Percentiles rank a stretch among this genome's conserved stretches.
phyloP scores from a whole-genome alignment of 2,797 vertebrate species.

The Linurgus olivaceus region DNA sequence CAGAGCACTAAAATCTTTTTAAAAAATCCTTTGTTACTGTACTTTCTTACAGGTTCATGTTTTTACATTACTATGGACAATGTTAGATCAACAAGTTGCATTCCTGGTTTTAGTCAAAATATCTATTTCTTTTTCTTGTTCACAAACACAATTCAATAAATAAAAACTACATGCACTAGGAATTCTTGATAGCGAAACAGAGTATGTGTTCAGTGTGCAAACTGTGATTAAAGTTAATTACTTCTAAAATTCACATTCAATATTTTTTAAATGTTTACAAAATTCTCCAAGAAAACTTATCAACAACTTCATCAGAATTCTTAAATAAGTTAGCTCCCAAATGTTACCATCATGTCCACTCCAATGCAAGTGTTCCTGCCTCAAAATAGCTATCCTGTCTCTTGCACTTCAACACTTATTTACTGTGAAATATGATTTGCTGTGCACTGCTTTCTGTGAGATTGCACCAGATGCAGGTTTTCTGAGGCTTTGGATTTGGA shows the following conservation, averaged over 20 bases:
- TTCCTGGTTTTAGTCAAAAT: not conserved
- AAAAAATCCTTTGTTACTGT: not conserved
- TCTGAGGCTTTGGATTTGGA: not conserved
- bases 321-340: not conserved
- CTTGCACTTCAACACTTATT: not conserved
- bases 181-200: not conserved
- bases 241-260: not conserved
- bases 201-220: not conserved
- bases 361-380: not conserved
- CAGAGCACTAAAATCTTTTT: not conserved
- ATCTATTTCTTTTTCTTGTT: not conserved
- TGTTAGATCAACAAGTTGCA: not conserved
- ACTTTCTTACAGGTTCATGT: not conserved
- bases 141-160: not conserved
- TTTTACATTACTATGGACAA: not conserved
- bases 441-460: not conserved
- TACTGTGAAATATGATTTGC: not conserved
- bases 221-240: not conserved
- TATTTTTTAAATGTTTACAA: not conserved
- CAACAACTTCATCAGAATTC: not conserved
- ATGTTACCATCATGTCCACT: rapidly evolving
- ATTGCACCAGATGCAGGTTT: not conserved
- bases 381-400: not conserved
- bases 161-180: not conserved
- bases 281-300: not conserved